Conservation (phyloP, 2,113 vertebrate genomes). For the Alligator sinensis region DNA sequence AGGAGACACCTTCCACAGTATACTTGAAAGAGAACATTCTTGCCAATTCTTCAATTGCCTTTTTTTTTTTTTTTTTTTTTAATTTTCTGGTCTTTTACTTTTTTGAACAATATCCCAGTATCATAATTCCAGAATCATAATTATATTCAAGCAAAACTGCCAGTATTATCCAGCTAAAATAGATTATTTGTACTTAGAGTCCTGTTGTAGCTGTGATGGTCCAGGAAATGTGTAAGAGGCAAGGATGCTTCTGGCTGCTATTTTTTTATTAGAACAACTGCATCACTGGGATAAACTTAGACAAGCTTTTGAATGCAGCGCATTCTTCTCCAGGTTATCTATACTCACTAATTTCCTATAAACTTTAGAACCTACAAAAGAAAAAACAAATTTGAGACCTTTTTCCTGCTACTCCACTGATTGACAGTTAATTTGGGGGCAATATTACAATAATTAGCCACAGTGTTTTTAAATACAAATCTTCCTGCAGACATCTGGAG, state of each 20-base stretch:
- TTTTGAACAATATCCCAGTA: not conserved
- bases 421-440: not conserved
- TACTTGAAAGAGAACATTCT: not conserved
- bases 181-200: not conserved
- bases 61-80: not conserved
- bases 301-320: no score
- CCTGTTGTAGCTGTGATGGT: no score
- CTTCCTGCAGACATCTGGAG: not conserved
- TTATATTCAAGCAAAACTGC: not conserved
- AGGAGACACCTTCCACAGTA: not conserved
- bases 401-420: not conserved
- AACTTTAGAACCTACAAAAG: conserved; percentile 25
- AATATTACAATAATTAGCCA: not conserved
- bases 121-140: not conserved
- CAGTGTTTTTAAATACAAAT: not conserved
- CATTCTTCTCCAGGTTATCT: no score
- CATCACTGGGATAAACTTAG: no score
- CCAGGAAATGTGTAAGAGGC: no score
- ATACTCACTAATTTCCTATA: not conserved
- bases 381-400: not conserved
- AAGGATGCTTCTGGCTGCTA: no score
- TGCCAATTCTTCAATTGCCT: not conserved
- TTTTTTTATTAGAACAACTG: no score
- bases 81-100: not conserved
- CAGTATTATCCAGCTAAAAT: not conserved